Conservation (phyloP, 2,113 vertebrate species). For the Benitochromis conjunctus region DNA sequence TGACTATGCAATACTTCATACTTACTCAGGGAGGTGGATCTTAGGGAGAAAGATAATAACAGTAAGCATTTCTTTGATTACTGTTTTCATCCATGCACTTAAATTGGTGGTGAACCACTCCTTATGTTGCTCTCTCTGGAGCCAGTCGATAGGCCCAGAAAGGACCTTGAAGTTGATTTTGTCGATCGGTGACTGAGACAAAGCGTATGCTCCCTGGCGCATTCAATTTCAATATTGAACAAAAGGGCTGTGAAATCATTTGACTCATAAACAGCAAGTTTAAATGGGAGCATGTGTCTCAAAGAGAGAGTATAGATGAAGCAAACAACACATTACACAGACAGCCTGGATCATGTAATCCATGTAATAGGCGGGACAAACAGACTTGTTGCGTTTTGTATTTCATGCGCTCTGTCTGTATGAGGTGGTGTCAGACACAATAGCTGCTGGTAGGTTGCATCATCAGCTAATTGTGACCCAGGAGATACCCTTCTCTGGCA, state of each 20-base stretch:
- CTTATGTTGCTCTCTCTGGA: neutral
- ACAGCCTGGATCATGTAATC: neutral
- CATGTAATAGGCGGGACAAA: neutral
- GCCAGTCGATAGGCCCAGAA: neutral
- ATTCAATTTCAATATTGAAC: neutral
- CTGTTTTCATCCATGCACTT: neutral
- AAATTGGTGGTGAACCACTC: neutral
- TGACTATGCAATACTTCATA: neutral
- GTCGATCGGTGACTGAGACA: neutral
- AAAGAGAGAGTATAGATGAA: neutral
- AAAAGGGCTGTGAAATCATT: neutral
- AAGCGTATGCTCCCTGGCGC: neutral
- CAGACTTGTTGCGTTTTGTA: neutral
- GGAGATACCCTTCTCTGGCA: slow-evolving; percentile 57
- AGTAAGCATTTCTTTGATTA: neutral
- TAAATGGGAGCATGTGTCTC: neutral
- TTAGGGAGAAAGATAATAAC: neutral
- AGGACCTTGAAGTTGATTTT: neutral
- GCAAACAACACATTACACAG: neutral
- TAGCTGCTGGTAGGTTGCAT: slow-evolving; percentile 71
- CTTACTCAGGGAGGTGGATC: neutral
- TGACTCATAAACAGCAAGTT: neutral
- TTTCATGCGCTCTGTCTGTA: neutral
- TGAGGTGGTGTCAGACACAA: slow-evolving; percentile 53
- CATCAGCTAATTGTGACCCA: slow-evolving; percentile 77